Conservation (phyloP, 2,888 invertebrate genomes). For the Athalia rosae region DNA sequence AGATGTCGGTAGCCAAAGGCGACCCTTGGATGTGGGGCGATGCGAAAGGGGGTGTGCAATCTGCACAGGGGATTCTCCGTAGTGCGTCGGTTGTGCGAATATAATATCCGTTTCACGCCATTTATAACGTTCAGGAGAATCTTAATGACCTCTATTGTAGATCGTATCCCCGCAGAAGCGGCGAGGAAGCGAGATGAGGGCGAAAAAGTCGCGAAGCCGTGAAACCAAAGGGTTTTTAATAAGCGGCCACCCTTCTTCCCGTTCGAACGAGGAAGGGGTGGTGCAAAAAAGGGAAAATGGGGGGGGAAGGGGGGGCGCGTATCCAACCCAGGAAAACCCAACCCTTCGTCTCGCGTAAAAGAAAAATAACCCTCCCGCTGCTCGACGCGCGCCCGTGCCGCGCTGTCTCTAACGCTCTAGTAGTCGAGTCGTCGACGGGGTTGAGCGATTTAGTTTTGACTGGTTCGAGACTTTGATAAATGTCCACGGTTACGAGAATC, state of each 20-base stretch:
- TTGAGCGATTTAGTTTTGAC: slow-evolving; percentile 45
- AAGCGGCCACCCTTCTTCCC: slow-evolving; percentile 56
- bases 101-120: slow-evolving; percentile 39
- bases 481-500: slow-evolving; percentile 55
- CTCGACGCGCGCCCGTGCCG: not conserved
- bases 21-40: not conserved
- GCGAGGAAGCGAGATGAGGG: not conserved
- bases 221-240: slow-evolving; percentile 60
- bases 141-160: slow-evolving; percentile 44
- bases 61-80: not conserved
- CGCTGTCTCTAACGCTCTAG: slow-evolving; percentile 25
- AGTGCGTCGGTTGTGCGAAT: slow-evolving; percentile 8
- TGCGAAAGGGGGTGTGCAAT: not conserved
- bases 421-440: slow-evolving; percentile 12
- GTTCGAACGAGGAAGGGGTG: slow-evolving; percentile 10
- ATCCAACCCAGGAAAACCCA: not conserved
- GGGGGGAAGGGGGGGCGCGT: not conserved
- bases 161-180: not conserved
- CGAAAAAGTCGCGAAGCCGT: slow-evolving; percentile 28
- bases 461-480: slow-evolving; percentile 59
- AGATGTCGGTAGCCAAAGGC: slow-evolving; percentile 5
- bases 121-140: slow-evolving; percentile 35
- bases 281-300: not conserved
- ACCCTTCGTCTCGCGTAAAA: slow-evolving; percentile 12
- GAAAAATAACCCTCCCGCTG: slow-evolving; percentile 47